Conservation (phyloP, 2,113 vertebrate species). For the Pipa parva region DNA sequence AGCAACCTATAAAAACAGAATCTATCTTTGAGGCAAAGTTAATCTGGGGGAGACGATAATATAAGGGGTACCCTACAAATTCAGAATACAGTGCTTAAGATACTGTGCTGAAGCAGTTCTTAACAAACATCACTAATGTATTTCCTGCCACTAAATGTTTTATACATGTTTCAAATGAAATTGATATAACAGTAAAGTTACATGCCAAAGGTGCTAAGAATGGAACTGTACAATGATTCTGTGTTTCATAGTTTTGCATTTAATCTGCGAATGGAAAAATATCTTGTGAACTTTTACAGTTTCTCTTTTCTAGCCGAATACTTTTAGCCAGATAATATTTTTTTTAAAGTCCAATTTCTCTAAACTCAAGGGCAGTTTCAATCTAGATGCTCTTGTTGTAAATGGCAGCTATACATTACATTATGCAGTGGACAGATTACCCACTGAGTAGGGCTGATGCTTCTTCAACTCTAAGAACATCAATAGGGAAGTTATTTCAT, state of each 20-base stretch:
- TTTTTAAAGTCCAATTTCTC: conserved; percentile 59
- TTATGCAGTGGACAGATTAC: conserved; percentile 61
- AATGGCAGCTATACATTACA: conserved; percentile 63
- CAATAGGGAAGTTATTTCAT: conserved; percentile 70
- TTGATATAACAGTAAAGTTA: background rate
- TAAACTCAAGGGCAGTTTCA: conserved; percentile 60
- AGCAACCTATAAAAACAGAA: too few relatives aligned
- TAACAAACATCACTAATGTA: too few relatives aligned
- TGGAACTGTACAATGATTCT: too few relatives aligned
- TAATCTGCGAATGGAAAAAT: background rate
- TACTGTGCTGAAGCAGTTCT: too few relatives aligned
- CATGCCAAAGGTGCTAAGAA: background rate
- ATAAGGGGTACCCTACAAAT: too few relatives aligned
- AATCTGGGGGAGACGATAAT: too few relatives aligned
- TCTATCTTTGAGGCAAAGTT: too few relatives aligned
- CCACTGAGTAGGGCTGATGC: conserved; percentile 63
- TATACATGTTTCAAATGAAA: too few relatives aligned
- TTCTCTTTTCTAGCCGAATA: background rate
- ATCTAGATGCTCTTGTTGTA: conserved; percentile 61
- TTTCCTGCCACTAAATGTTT: too few relatives aligned
- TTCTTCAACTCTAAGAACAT: conserved; percentile 59
- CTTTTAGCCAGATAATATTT: conserved; percentile 46
- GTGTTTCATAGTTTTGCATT: background rate
- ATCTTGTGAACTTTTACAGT: background rate
- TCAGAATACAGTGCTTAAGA: too few relatives aligned